Evolutionary conservation across 2,888 invertebrate genomes (phyloP), one percentile per base, ranked within the genome.

Genomic region (Parelbella ahira): DNA sequence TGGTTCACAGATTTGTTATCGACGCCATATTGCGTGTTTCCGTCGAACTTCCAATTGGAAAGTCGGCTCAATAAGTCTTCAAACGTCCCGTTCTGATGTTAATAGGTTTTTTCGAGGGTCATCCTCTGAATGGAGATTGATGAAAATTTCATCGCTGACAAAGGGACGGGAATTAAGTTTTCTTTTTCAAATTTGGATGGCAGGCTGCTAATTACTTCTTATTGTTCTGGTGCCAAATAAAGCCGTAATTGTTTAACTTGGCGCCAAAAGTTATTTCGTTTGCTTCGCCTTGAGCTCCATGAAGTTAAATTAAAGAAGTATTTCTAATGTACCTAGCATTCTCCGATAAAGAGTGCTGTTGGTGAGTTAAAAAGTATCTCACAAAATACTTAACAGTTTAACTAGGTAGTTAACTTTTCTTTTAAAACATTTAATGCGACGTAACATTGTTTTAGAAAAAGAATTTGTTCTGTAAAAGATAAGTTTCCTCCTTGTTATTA

Each of bases 181-280:
- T 53, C 50, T 60, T 51, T 51, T 51, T 61, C 54, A 71, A 72
- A 70, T 64, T 55, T 49, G 55, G 64, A 56, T 60, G 63, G 66
- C 64, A 64, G 55, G 61, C 58, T 50, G 63, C 74, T 82, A 84
- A 83, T 84, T 82, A 79, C 69, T 70, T 72, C 66, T 59, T 63
- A 79, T 82, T 81, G 81, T 81, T 60, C 49, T 56, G 53, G 64
- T 52, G 67, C 60, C 54, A 71, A 72, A 76, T 75, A 75, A 79
- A 79, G 73, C 72, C 62, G 74, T 78, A 68, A 81, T 78, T 79
- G 73, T 79, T 72, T 68, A 63, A 81, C 72, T 78, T 65, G 56
- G 56, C 65, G 60, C 63, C 56, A 54, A 49, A 58, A 70, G 67
- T 65, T 63, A 68, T 44, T 68, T 65, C 50, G 56, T 61, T 56